Percentiles rank a stretch among this genome's conserved stretches.
Conservation (phyloP, 2,888 invertebrate genomes). For the Hylaea fasciaria region DNA sequence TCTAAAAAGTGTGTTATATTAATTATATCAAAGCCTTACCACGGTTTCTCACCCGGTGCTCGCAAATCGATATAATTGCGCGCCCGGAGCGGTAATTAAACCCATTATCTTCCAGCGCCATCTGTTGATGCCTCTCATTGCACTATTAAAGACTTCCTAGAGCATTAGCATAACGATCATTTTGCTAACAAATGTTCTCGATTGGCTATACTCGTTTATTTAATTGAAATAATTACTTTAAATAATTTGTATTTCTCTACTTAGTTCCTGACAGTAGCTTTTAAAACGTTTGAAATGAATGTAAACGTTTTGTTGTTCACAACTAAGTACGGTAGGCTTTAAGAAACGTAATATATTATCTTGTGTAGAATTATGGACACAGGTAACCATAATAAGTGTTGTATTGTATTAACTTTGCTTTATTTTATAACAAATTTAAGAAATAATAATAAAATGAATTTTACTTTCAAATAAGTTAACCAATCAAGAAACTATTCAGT, state of each 20-base stretch:
- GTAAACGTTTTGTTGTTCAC: too few species aligned
- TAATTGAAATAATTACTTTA: slow-evolving; percentile 13
- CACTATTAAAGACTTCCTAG: slow-evolving; percentile 47
- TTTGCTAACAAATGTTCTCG: slow-evolving; percentile 39
- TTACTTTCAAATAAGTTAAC: not conserved
- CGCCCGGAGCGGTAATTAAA: slow-evolving; percentile 50
- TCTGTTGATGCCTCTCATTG: slow-evolving; percentile 42
- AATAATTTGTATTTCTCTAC: not conserved
- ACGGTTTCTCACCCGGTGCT: slow-evolving; percentile 23
- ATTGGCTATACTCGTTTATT: slow-evolving; percentile 19
- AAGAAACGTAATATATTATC: too few species aligned
- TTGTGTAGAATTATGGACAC: too few species aligned
- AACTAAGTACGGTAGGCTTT: too few species aligned
- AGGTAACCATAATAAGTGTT: too few species aligned
- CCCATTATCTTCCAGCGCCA: slow-evolving; percentile 48
- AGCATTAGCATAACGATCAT: slow-evolving; percentile 46
- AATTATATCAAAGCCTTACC: slow-evolving; percentile 24
- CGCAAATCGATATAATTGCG: slow-evolving; percentile 46
- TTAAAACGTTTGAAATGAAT: too few species aligned
- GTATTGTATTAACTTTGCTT: too few species aligned
- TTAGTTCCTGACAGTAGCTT: too few species aligned
- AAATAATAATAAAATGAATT: not conserved
- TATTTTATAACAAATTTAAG: too few species aligned
- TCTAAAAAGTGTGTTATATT: too few species aligned
- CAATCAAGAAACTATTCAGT: not conserved